These are phyloP conservation scores for Mesocentrotus franciscanus DNA, from an alignment of 53 echinoderm and acorn worm species.

Conservation along the genomic window DNA sequence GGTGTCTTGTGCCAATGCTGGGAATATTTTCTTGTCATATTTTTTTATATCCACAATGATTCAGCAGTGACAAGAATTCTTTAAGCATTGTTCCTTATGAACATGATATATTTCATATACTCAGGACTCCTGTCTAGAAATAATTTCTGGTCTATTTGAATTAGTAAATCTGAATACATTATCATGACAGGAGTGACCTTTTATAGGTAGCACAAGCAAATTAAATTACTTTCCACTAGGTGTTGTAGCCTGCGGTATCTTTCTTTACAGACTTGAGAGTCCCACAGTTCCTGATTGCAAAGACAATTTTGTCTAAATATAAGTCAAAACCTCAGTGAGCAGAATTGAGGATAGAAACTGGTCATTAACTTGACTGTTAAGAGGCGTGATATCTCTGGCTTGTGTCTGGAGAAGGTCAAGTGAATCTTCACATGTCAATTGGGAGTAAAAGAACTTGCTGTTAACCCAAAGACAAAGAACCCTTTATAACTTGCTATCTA, in stretches of 20 bases:
- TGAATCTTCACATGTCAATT: background rate
- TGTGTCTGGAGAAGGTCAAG: conserved; percentile 35
- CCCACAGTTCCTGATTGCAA: conserved; percentile 18
- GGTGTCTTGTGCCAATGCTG: background rate
- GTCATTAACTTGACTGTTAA: conserved; percentile 29
- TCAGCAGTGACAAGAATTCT: background rate
- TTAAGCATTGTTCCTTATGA: background rate
- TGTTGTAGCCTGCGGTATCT: background rate
- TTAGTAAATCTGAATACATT: background rate
- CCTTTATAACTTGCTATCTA: background rate
- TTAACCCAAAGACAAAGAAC: background rate
- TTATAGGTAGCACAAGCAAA: background rate
- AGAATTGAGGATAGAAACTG: conserved; percentile 34
- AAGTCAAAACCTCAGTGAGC: background rate
- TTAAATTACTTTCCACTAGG: conserved; percentile 19
- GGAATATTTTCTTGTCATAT: background rate
- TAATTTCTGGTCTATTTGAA: background rate
- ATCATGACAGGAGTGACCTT: conserved; percentile 37
- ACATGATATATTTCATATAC: background rate
- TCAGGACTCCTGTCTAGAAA: background rate
- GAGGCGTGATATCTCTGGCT: conserved; percentile 3
- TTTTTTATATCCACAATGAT: background rate
- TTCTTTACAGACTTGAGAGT: background rate
- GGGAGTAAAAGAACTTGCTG: conserved; percentile 11
- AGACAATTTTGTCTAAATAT: conserved; percentile 30